phyloP scores from a whole-genome alignment of 2,888 invertebrate genomes.

The Andrena haemorrhoa region DNA sequence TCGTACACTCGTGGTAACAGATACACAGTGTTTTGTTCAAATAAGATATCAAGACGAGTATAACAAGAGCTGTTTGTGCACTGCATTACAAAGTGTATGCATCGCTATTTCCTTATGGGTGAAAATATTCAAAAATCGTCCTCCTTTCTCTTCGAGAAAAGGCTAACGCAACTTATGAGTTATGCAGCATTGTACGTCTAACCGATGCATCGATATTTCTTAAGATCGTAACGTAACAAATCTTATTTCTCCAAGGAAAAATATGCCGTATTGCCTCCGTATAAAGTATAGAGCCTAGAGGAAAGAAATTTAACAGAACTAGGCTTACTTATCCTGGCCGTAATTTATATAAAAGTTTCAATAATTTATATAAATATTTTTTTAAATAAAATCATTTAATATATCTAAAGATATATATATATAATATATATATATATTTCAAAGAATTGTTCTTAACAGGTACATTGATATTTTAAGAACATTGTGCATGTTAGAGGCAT shows the following conservation, averaged over 20 bases:
- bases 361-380: constrained; percentile 48
- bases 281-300: constrained; percentile 1
- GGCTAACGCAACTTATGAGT: constrained; percentile 30
- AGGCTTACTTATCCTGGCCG: constrained; percentile 7
- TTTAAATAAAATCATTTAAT: constrained; percentile 42
- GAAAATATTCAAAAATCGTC: constrained; percentile 26
- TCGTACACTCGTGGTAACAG: constrained; percentile 31
- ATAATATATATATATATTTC: constrained; percentile 24
- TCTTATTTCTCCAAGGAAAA: constrained; percentile 17
- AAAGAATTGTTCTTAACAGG: constrained; percentile 49
- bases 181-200: constrained; percentile 15
- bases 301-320: constrained; percentile 25
- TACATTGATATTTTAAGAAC: constrained; percentile 52
- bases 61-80: constrained; percentile 48
- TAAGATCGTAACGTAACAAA: constrained; percentile 26
- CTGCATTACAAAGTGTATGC: constrained; percentile 41
- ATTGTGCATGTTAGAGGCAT: constrained; percentile 38
- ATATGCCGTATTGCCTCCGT: constrained; percentile 6
- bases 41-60: constrained; percentile 23
- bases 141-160: background rate
- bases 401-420: constrained; percentile 32
- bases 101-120: constrained; percentile 15
- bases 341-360: constrained; percentile 39
- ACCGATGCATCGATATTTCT: constrained; percentile 9
- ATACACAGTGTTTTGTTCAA: constrained; percentile 10